phyloP scores from a whole-genome alignment of 1,140 invertebrate species.

The Micrasema longulum region DNA sequence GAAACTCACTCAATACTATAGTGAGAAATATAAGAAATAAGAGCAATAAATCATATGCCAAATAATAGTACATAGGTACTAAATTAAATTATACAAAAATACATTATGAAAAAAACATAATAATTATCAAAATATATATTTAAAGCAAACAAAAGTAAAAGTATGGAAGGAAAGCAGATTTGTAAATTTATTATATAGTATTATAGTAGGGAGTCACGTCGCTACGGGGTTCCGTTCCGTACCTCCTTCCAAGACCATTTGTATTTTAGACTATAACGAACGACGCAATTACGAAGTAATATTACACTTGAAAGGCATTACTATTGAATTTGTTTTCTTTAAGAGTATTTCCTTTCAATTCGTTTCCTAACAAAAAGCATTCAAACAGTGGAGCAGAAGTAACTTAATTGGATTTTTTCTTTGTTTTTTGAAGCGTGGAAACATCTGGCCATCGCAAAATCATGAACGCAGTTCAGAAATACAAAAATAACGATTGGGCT shows the following conservation, averaged over 20 bases:
- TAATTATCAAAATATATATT: too few relatives aligned
- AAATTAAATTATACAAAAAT: too few relatives aligned
- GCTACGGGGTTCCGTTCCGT: not conserved
- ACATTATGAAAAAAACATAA: too few relatives aligned
- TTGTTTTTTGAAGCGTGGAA: constrained; percentile 22
- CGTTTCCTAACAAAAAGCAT: constrained; percentile 31
- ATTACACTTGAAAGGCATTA: constrained; percentile 30
- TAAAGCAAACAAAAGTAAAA: too few relatives aligned
- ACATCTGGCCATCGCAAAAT: constrained; percentile 15
- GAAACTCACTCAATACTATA: too few relatives aligned
- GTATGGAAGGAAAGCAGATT: too few relatives aligned
- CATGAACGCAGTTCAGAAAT: too few relatives aligned
- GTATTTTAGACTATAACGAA: constrained; percentile 30
- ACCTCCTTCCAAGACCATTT: not conserved
- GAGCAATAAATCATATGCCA: too few relatives aligned
- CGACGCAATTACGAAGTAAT: constrained; percentile 30
- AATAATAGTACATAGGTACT: too few relatives aligned
- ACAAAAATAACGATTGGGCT: not conserved
- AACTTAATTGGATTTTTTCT: constrained; percentile 35
- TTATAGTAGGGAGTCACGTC: too few relatives aligned
- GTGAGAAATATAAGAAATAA: too few relatives aligned
- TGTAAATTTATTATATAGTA: too few relatives aligned
- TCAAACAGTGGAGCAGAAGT: constrained; percentile 32
- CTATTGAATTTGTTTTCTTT: constrained; percentile 38
- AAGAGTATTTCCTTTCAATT: constrained; percentile 33